Evolutionary conservation across 1,140 invertebrate species (phyloP), one percentile per base, ranked within the genome.

Genomic region (Drosophila novamexicana): DNA sequence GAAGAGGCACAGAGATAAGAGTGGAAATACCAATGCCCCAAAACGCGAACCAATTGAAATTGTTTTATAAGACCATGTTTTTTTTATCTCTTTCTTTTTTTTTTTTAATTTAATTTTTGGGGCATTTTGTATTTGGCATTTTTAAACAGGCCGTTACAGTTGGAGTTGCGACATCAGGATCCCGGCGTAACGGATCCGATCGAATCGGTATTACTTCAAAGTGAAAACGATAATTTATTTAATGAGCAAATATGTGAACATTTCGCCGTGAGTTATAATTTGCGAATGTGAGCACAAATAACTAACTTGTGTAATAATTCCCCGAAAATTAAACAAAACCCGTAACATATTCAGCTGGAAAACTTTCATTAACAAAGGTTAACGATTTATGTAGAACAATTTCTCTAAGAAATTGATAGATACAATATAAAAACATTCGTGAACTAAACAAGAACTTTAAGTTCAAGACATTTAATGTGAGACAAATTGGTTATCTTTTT

Each of bases 21-120:
- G 36, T 22, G 44, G 39, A 62, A 79, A 76, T 65, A 77, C 73
- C 71, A 69, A 75, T 68, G 47, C 63, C 57, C 70, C 47, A 54
- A 75, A 76, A 70, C 67, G 42, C 68, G 52, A 82, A 68, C 79
- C 79, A 83, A 88, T 86, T 86, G 83, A 70, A 81, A 88, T 88
- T 54, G 79, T 88, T 76, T 88, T 84, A 81, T 56, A 62, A 69
- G 56, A 54, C 22, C 56, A 37, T 62, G 53, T 53, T 53, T 72
- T 75, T 42, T 54, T n/a, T 40, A n/a, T 39, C 10, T 61, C 67
- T 57, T 59, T 63, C 59, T 36, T 52, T 36, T 34, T 36, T 14
- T 36, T 36, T 37, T 8, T 9, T 9, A 1, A 1, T 49, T 49
- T 49, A 29, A 42, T 81, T 81, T 79, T 65, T 77, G 73, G 73